A percentile compares a stretch with the other conserved stretches of the same genome.
These are phyloP conservation scores for Heliconius melpomene DNA, from an alignment of 1,140 invertebrate genomes.

Conservation along the genomic window DNA sequence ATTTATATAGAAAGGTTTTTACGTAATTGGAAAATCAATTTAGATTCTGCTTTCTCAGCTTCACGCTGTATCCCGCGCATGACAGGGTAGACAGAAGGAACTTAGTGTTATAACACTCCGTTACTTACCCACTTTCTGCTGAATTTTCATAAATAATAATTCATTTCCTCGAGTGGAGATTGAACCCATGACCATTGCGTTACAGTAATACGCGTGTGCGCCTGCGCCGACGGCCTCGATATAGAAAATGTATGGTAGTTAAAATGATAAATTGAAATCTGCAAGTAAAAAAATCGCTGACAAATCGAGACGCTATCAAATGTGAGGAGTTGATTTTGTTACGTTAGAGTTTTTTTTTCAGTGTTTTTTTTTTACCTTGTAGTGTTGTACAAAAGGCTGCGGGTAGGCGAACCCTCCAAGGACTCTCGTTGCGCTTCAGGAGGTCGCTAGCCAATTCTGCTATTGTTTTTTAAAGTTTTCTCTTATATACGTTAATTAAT, in stretches of 20 bases:
- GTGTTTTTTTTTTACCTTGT: constrained; percentile 43
- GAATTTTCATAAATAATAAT: too few species aligned
- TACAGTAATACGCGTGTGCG: too few species aligned
- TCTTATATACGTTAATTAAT: background rate
- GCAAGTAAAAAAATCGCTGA: constrained; percentile 60
- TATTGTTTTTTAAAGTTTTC: constrained; percentile 39
- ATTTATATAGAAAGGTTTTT: background rate
- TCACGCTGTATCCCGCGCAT: too few species aligned
- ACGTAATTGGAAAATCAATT: background rate
- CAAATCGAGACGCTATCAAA: constrained; percentile 61
- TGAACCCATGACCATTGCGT: too few species aligned
- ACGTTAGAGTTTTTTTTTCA: constrained; percentile 54
- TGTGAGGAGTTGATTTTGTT: constrained; percentile 51
- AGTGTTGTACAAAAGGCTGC: constrained; percentile 57
- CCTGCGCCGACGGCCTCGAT: too few species aligned
- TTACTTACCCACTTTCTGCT: too few species aligned
- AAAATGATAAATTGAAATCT: constrained; percentile 38
- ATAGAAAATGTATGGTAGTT: constrained; percentile 46
- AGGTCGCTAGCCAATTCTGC: constrained; percentile 48
- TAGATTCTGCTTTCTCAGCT: background rate
- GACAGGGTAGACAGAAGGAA: too few species aligned
- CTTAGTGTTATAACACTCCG: too few species aligned
- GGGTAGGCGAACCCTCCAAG: constrained; percentile 73
- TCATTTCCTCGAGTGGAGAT: too few species aligned
- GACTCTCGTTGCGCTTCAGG: constrained; percentile 71